Percentiles rank a stretch among this genome's conserved stretches.
Evolutionary conservation across 2,797 vertebrate genomes (phyloP).

Genomic region (Micropoecilia bifurca): DNA sequence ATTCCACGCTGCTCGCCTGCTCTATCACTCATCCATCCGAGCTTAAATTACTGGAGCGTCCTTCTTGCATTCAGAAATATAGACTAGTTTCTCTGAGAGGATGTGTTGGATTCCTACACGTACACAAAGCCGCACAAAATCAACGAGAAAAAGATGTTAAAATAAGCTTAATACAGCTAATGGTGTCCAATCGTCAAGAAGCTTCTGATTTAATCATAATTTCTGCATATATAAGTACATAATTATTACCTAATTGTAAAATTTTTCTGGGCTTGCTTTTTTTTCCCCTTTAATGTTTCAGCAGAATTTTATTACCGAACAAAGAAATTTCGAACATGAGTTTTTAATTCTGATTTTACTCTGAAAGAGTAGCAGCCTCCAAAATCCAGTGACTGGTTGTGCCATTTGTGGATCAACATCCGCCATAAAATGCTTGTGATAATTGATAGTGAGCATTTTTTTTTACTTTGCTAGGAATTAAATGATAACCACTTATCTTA

Average conservation of each 20-base stretch:
- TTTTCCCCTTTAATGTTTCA: neutral
- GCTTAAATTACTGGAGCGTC: constrained; percentile 57
- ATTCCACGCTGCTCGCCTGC: constrained; percentile 30
- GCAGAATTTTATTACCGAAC: neutral
- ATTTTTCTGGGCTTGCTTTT: neutral
- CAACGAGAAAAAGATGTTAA: constrained; percentile 27
- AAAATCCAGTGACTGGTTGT: neutral
- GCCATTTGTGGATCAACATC: neutral
- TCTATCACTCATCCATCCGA: constrained; percentile 64
- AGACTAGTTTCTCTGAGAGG: constrained; percentile 14
- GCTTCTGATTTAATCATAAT: neutral
- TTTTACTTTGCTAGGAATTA: neutral
- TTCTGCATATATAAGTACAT: neutral
- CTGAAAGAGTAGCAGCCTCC: neutral
- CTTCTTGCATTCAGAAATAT: constrained; percentile 40
- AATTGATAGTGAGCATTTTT: neutral
- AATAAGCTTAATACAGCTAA: neutral
- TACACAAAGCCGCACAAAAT: constrained; percentile 42
- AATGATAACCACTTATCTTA: neutral
- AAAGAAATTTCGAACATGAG: neutral
- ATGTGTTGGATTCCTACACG: constrained; percentile 15
- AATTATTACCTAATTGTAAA: neutral
- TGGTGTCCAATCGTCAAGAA: neutral
- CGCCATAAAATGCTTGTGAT: neutral
- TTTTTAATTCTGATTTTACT: neutral